Percentiles rank a stretch among this genome's conserved stretches.
phyloP scores from a whole-genome alignment of 2,113 vertebrate species.

The Eretmochelys imbricata region DNA sequence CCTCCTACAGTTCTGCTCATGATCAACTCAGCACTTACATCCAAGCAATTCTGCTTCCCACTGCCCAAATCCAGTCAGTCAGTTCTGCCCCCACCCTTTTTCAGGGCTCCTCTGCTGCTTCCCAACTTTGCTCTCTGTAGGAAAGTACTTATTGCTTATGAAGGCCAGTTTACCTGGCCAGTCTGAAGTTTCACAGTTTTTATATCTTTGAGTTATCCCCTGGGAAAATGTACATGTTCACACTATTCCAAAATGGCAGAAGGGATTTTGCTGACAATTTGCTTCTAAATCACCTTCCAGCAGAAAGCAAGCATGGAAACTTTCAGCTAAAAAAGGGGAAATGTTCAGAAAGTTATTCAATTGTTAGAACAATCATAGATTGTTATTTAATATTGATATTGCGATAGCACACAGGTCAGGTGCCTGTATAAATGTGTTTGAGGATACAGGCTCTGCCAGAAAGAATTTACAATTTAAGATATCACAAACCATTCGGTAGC shows the following conservation, averaged over 20 bases:
- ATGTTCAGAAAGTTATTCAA: not conserved
- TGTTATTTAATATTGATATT: not conserved
- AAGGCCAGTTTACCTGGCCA: not conserved
- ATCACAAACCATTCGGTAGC: not conserved
- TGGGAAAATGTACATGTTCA: not conserved
- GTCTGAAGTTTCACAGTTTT: not conserved
- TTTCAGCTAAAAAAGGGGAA: slow-evolving; percentile 10
- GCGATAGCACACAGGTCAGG: not conserved
- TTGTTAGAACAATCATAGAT: not conserved
- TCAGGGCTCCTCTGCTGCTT: not conserved
- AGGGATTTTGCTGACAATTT: not conserved
- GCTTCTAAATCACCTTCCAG: slow-evolving; percentile 13
- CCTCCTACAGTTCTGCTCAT: not conserved
- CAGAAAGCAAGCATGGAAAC: not conserved
- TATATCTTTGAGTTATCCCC: slow-evolving; percentile 14
- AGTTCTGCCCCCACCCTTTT: not conserved
- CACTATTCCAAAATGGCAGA: not conserved
- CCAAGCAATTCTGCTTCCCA: not conserved
- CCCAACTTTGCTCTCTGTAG: not conserved
- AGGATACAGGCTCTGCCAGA: not conserved
- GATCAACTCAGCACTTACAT: not conserved
- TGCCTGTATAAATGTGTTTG: not conserved
- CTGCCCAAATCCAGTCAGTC: not conserved
- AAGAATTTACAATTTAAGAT: not conserved
- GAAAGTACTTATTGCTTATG: not conserved